Base-by-base conservation (phyloP, 2,888 invertebrate species). In the Platerodrilus igneus region DNA sequence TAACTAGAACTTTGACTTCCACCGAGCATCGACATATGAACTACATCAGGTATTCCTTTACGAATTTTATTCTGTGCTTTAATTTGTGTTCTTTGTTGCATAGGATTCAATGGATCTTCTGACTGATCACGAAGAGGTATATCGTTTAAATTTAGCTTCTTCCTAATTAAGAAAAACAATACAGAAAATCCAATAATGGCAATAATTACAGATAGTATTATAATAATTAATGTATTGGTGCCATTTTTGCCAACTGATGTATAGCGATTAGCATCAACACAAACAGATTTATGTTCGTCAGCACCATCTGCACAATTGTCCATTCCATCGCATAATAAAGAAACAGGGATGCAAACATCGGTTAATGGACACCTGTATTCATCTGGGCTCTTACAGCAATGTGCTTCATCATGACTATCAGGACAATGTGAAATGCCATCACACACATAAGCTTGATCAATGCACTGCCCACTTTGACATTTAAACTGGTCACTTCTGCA, bases 231-330 rank as follows among this genome's bases (percentile, higher is more conserved):
- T 2, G 51, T 41, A 20, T 45, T 32, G 15, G 49, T 35, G 30
- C 37, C 38, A 14, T 47, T 48, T 17, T 42, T 63, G 57, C 1
- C 27, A 3, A 25, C 31, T 1, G 68, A 63, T 50, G 59, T 72
- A 46, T 72, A 70, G 4, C 71, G 66, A n/a, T 67, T 68, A 38
- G 69, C 37, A 17, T 46, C 50, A 8, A 71, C 69, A 56, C 86
- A 86, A 3, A 77, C 75, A 2, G 79, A 74, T 1, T 77, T 73
- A 4, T 76, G 71, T 63, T 91, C 91, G 62, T 91, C 90, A 1
- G 83, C 78, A 1, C 86, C 86, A 67, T 90, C 88, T 1, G 78
- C 79, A 61, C 91, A 91, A 60, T 90, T 79, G 6, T 77, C 77
- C 65, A 77, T 79, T 0, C 83, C 82, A 64, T 91, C 87, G 57